These are phyloP conservation scores for Apodemia duryi DNA, from an alignment of 2,888 invertebrate species.

Conservation along the genomic window DNA sequence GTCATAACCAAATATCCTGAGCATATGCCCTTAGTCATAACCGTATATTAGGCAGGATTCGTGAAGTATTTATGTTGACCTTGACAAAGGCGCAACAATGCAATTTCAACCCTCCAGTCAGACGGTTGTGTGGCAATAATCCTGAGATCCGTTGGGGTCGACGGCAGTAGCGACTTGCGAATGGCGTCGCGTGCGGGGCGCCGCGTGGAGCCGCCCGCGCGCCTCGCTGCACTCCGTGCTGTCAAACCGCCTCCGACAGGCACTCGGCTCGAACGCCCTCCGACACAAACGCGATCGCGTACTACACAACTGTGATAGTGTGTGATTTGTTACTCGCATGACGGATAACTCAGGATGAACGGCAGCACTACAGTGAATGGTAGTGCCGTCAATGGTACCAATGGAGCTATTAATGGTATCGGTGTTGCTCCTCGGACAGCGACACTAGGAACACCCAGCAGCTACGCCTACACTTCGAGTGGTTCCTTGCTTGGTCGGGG, in stretches of 20 bases:
- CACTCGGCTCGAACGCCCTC: constrained; percentile 72
- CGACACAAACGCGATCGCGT: constrained; percentile 57
- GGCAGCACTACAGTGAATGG: constrained; percentile 76
- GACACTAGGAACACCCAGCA: constrained; percentile 77
- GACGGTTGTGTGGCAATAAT: constrained; percentile 60
- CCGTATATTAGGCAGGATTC: constrained; percentile 26
- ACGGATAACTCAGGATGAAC: constrained; percentile 68
- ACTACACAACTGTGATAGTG: constrained; percentile 68
- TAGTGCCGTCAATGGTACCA: constrained; percentile 70
- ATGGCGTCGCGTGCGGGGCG: constrained; percentile 45
- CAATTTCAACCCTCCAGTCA: constrained; percentile 69
- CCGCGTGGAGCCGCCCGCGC: constrained; percentile 59
- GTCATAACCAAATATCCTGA: constrained; percentile 7
- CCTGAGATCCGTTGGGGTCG: constrained; percentile 53
- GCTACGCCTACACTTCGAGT: constrained; percentile 82
- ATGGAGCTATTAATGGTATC: constrained; percentile 65
- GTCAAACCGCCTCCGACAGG: constrained; percentile 77
- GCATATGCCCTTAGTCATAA: constrained; percentile 12
- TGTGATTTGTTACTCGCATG: constrained; percentile 69
- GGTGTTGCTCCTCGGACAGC: constrained; percentile 71
- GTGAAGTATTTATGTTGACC: constrained; percentile 48
- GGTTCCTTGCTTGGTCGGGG: constrained; percentile 80
- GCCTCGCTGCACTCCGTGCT: constrained; percentile 52
- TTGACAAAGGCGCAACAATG: constrained; percentile 64
- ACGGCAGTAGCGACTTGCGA: constrained; percentile 43